These are phyloP conservation scores for Botia almorhae DNA, from an alignment of 2,797 vertebrate species.

Conservation along the genomic window DNA sequence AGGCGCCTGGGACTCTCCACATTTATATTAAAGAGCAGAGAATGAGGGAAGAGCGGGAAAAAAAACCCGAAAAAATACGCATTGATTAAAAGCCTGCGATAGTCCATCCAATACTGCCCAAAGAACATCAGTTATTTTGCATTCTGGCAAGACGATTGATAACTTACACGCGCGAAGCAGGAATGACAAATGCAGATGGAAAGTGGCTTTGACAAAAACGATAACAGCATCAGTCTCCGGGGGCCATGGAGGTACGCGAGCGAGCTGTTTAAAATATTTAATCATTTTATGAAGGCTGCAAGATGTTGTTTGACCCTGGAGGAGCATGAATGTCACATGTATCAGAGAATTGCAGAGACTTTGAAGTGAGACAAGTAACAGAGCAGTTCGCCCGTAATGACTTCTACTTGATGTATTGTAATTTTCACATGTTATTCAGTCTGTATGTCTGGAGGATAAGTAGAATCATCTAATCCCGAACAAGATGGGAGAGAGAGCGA, in stretches of 20 bases:
- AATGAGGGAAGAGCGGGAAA: conserved; percentile 85
- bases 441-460: conserved; percentile 65
- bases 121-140: conserved; percentile 99
- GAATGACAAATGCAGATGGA: conserved; percentile 99
- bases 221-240: conserved; percentile 99
- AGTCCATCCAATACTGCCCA: conserved; percentile 97
- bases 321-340: conserved; percentile 98
- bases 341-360: conserved; percentile 96
- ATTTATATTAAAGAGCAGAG: conserved; percentile 95
- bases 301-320: conserved; percentile 99
- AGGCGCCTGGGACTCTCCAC: conserved; percentile 89
- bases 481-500: conserved; percentile 70
- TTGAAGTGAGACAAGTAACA: conserved; percentile 88
- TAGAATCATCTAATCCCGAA: conserved; percentile 87
- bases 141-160: conserved; percentile 99
- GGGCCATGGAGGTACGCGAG: conserved; percentile 93
- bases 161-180: conserved; percentile 96
- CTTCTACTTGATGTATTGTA: conserved; percentile 87
- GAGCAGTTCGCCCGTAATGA: conserved; percentile 76
- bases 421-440: conserved; percentile 79
- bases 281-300: conserved; percentile 98
- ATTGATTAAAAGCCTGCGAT: conserved; percentile 99
- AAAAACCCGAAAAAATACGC: conserved; percentile 88
- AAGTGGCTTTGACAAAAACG: conserved; percentile 99
- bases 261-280: conserved; percentile 99